phyloP scores from a whole-genome alignment of 2,888 invertebrate genomes.

The Ophonus ardosiacus region DNA sequence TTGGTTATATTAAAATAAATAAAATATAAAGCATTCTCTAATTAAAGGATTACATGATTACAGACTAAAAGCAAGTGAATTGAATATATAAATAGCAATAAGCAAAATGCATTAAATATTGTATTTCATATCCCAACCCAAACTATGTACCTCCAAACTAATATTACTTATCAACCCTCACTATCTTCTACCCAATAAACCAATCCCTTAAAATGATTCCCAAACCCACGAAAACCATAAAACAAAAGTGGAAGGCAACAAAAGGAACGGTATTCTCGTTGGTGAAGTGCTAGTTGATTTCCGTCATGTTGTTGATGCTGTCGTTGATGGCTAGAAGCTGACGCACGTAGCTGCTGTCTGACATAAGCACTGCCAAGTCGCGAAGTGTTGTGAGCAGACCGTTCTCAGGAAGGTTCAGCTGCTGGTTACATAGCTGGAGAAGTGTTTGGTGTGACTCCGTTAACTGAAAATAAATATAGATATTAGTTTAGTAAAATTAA shows the following conservation, averaged over 20 bases:
- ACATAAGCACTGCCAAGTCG: slow-evolving; percentile 82
- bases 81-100: slow-evolving; percentile 3
- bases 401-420: slow-evolving; percentile 82
- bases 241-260: slow-evolving; percentile 61
- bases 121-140: neutral
- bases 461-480: slow-evolving; percentile 73
- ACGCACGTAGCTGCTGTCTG: slow-evolving; percentile 84
- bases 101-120: slow-evolving; percentile 23
- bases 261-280: slow-evolving; percentile 12
- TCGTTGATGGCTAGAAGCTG: slow-evolving; percentile 89
- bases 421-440: slow-evolving; percentile 84
- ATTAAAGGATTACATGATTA: slow-evolving; percentile 13
- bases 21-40: slow-evolving; percentile 42
- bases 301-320: slow-evolving; percentile 87
- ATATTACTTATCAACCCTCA: neutral
- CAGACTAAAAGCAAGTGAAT: slow-evolving; percentile 25
- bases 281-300: slow-evolving; percentile 80
- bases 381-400: slow-evolving; percentile 82
- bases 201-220: slow-evolving; percentile 46
- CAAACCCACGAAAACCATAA: slow-evolving; percentile 56
- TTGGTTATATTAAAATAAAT: slow-evolving; percentile 15
- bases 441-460: slow-evolving; percentile 77
- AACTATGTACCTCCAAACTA: neutral
- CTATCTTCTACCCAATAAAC: slow-evolving; percentile 62
- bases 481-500: no score